Evolutionary conservation across 2,888 invertebrate genomes (phyloP).

Genomic region (Arrhopalites spinosus): DNA sequence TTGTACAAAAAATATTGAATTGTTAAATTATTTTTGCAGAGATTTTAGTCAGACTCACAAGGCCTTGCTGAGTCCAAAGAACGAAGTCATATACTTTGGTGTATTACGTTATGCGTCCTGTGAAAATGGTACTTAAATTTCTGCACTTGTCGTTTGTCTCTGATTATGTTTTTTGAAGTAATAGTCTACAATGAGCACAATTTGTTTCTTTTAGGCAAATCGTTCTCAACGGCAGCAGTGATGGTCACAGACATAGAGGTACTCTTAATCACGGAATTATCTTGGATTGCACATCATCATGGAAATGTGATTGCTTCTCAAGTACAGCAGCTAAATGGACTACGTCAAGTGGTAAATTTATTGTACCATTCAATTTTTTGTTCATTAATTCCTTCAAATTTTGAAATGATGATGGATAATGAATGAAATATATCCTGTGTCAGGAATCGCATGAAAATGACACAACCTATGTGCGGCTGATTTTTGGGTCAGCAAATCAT

Average conservation of each 20-base stretch:
- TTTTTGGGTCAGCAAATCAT: slow-evolving; percentile 43
- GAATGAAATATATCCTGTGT: not conserved
- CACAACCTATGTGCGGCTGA: slow-evolving; percentile 45
- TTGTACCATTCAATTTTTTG: no score
- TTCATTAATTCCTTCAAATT: no score
- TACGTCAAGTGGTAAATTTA: slow-evolving; percentile 53
- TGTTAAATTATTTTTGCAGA: no score
- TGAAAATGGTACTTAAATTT: slow-evolving; percentile 46
- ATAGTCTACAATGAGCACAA: not conserved
- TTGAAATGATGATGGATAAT: no score
- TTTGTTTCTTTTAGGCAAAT: slow-evolving; percentile 43
- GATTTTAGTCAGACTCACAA: slow-evolving; percentile 55
- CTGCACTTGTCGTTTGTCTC: not conserved
- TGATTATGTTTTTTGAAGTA: not conserved
- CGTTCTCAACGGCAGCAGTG: slow-evolving; percentile 48
- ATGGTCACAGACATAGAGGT: slow-evolving; percentile 53
- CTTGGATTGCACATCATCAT: slow-evolving; percentile 46
- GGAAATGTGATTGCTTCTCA: slow-evolving; percentile 49
- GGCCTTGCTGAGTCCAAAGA: slow-evolving; percentile 52
- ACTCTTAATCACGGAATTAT: slow-evolving; percentile 48
- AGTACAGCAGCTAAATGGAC: slow-evolving; percentile 39
- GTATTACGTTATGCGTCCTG: slow-evolving; percentile 49
- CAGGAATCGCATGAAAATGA: slow-evolving; percentile 54
- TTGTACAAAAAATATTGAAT: no score
- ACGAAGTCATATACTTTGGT: slow-evolving; percentile 55